Percentiles rank a stretch among this genome's conserved stretches.
Evolutionary conservation across 2,888 invertebrate species (phyloP).

Genomic region (Bellardia bayeri): DNA sequence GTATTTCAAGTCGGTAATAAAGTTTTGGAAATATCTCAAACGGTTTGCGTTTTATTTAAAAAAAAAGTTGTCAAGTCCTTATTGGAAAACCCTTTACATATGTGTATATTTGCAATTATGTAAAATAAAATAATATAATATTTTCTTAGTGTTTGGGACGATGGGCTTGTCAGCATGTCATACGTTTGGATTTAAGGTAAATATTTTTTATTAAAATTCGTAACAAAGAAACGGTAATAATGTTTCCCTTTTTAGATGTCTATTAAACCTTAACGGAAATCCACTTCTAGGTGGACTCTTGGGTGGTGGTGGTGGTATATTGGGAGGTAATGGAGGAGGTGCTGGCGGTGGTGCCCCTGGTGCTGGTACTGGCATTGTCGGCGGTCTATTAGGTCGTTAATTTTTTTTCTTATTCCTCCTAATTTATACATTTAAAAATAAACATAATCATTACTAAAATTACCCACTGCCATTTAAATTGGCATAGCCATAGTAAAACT

Average conservation of each 20-base stretch:
- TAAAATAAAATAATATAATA: neutral
- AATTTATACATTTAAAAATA: neutral
- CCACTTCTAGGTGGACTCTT: slow-evolving; percentile 69
- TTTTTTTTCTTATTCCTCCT: neutral
- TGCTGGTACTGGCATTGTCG: slow-evolving; percentile 51
- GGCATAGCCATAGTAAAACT: neutral
- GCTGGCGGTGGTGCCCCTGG: slow-evolving; percentile 38
- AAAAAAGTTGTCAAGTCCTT: too few relatives aligned
- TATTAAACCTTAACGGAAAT: slow-evolving; percentile 69
- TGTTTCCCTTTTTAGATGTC: slow-evolving; percentile 54
- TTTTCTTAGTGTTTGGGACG: slow-evolving; percentile 65
- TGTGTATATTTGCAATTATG: too few relatives aligned
- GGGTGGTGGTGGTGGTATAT: slow-evolving; percentile 57
- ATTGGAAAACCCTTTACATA: too few relatives aligned
- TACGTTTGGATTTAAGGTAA: slow-evolving; percentile 73
- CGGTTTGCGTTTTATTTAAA: too few relatives aligned
- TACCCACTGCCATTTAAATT: neutral
- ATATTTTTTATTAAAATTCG: neutral
- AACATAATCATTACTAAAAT: neutral
- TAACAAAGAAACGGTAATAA: neutral
- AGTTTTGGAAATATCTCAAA: too few relatives aligned
- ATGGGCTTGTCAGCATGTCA: slow-evolving; percentile 69
- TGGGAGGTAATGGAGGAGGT: slow-evolving; percentile 42
- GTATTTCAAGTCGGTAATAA: too few relatives aligned
- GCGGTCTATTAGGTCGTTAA: slow-evolving; percentile 69